Evolutionary conservation across 2,113 vertebrate genomes (phyloP), one percentile per base, ranked within the genome.

Genomic region (Sialia sialis): DNA sequence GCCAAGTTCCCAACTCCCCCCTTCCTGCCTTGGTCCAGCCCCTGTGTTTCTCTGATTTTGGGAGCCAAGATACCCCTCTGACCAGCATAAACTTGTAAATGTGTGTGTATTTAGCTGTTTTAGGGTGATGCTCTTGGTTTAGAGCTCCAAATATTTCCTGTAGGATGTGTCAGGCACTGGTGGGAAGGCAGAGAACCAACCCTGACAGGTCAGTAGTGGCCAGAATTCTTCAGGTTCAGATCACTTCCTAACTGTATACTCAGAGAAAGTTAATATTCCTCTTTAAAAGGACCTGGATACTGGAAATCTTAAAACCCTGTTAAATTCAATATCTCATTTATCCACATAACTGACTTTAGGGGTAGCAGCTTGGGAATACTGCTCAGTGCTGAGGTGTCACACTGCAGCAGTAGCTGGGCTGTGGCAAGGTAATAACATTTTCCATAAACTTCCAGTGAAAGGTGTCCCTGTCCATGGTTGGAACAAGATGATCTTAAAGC

Each of bases 51-150:
- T 84, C 39, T 32, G 49, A 16, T 79, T 44, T 56, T 62, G 44
- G 72, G 84, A 90, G 46, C 38, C n/a, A 19, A 54, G 22, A 1
- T 32, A 32, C 8, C n/a, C 27, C 41, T 84, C 13, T 48, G 13
- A 38, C 38, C 18, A 27, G 18, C 6, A 10, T 4, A 0, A 13
- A 4, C 19, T 22, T 51, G 1, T 44, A 38, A 48, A 19, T n/a
- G 4, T 39, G 10, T 29, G 11, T 67, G 8, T 54, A 5, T 63
- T 6, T 32, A 15, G 44, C 2, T 72, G 10, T n/a, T 87, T 43
- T 49, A 49, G 66, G 44, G 36, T 49, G 22, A 20, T 32, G 13
- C 48, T 89, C 9, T 52, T 82, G 66, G 10, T 87, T 75, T 87
- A 76, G 20, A 67, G 32, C 56, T 84, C 32, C 30, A 48, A 0